Evolutionary conservation across 2,888 invertebrate genomes (phyloP).

Genomic region (Oscheius onirici): DNA sequence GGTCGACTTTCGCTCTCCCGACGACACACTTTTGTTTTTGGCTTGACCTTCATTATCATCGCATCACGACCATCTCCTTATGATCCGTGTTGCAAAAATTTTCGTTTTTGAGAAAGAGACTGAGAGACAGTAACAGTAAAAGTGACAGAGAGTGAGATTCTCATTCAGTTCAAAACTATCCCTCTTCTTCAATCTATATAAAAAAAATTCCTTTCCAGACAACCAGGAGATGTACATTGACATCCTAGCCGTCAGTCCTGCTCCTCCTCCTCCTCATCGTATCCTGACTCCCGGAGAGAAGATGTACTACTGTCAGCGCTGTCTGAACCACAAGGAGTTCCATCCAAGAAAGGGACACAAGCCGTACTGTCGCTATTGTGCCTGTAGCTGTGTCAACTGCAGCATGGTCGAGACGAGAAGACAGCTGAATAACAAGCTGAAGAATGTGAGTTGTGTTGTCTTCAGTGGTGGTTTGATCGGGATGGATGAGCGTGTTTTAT

Average conservation of each 20-base stretch:
- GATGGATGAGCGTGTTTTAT: no score
- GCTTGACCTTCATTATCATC: no score
- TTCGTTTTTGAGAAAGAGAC: no score
- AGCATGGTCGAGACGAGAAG: constrained; percentile 69
- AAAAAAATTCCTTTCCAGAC: neutral
- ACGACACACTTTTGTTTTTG: no score
- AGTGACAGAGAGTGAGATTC: no score
- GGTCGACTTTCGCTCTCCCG: no score
- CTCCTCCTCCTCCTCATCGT: neutral
- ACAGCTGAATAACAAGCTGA: constrained; percentile 66
- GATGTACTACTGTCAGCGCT: constrained; percentile 69
- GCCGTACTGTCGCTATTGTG: constrained; percentile 64
- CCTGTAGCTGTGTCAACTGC: constrained; percentile 64
- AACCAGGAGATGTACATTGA: constrained; percentile 15
- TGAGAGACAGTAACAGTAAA: no score
- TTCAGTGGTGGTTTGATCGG: no score
- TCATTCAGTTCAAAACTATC: no score
- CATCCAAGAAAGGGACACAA: constrained; percentile 70
- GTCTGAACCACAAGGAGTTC: constrained; percentile 65
- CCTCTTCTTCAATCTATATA: no score
- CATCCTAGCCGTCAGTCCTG: constrained; percentile 6
- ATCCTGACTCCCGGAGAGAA: constrained; percentile 53
- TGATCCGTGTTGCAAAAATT: neutral
- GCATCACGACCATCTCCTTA: no score
- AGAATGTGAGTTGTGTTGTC: constrained; percentile 25